Percentiles rank a stretch among this genome's conserved stretches.
phyloP scores from a whole-genome alignment of 2,888 invertebrate genomes.

The Hyposoter didymator region DNA sequence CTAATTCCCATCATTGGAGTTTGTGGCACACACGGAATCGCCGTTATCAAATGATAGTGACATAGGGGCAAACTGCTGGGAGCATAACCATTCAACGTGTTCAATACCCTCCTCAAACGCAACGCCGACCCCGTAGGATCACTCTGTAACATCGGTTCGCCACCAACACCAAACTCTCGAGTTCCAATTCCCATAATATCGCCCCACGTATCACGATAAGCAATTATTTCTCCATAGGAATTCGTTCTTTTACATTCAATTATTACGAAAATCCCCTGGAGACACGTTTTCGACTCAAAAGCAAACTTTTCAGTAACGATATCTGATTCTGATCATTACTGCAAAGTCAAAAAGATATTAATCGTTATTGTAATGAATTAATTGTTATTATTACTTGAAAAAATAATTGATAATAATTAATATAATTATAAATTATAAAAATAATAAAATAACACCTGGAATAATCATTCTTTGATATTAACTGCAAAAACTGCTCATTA shows the following conservation, averaged over 20 bases:
- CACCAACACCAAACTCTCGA: not conserved
- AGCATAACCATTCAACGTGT: conserved; percentile 41
- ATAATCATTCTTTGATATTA: too few species aligned
- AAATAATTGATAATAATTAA: too few species aligned
- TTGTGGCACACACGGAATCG: not conserved
- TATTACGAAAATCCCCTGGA: not conserved
- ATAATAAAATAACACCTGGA: too few species aligned
- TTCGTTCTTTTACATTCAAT: not conserved
- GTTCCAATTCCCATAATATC: conserved; percentile 21
- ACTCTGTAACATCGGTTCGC: not conserved
- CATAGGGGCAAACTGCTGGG: not conserved
- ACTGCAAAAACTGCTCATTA: not conserved
- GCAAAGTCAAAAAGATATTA: too few species aligned
- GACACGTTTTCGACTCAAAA: not conserved
- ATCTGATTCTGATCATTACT: not conserved
- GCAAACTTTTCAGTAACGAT: not conserved
- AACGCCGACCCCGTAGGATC: not conserved
- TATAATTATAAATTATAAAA: too few species aligned
- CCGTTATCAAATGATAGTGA: not conserved
- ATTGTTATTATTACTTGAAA: too few species aligned
- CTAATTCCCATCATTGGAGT: not conserved
- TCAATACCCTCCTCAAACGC: conserved; percentile 52
- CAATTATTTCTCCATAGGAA: not conserved
- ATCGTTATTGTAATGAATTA: too few species aligned
- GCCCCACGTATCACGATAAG: conserved; percentile 18